phyloP scores from a whole-genome alignment of 2,888 invertebrate genomes.

The Heliconius ismenius region DNA sequence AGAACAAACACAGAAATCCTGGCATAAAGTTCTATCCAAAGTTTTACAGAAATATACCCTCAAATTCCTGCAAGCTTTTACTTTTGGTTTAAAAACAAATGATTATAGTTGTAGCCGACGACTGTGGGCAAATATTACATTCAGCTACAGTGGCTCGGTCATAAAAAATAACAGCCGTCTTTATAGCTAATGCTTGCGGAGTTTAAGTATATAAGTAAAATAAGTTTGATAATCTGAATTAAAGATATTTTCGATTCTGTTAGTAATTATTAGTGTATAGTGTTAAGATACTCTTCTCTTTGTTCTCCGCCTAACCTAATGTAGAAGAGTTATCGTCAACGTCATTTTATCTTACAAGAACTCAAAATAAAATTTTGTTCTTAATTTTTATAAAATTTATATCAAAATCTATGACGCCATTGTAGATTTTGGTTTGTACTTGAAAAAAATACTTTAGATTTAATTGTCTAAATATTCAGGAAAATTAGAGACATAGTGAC shows the following conservation, averaged over 20 bases:
- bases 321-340: no score
- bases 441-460: no score
- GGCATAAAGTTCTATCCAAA: background rate
- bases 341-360: no score
- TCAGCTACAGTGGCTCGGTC: background rate
- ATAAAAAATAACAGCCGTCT: conserved; percentile 18
- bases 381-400: no score
- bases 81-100: background rate
- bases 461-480: background rate
- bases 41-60: background rate
- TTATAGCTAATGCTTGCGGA: background rate
- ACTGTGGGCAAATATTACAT: background rate
- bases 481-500: background rate
- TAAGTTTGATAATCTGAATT: background rate
- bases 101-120: background rate
- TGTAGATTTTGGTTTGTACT: no score
- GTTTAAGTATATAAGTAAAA: background rate
- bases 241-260: background rate
- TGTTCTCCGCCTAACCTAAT: no score
- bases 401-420: no score
- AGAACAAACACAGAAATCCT: background rate
- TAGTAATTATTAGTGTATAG: background rate
- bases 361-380: no score
- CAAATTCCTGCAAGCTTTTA: background rate
- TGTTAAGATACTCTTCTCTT: background rate